Conservation (phyloP, 2,797 vertebrate genomes). For the Enteromius afrohamiltoni region DNA sequence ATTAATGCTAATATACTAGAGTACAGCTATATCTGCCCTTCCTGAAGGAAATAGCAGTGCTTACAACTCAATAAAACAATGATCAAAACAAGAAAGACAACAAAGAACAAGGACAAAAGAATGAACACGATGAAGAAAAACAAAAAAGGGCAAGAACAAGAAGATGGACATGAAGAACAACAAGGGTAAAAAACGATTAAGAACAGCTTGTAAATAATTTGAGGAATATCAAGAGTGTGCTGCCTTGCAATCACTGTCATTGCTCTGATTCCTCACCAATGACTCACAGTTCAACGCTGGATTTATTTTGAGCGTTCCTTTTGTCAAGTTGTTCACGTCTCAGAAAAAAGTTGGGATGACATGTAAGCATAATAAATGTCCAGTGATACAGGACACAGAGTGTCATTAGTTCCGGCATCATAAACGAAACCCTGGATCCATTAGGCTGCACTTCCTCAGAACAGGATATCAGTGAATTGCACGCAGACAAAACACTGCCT, state of each 20-base stretch:
- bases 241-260: not conserved
- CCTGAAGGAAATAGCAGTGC: not conserved
- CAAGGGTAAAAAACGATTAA: not conserved
- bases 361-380: slow-evolving; percentile 74
- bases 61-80: not conserved
- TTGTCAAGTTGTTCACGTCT: slow-evolving; percentile 2
- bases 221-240: not conserved
- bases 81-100: not conserved
- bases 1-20: not conserved
- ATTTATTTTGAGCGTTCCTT: slow-evolving; percentile 7
- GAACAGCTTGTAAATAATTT: not conserved
- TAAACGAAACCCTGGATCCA: slow-evolving; percentile 16
- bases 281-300: not conserved
- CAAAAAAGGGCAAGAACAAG: not conserved
- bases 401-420: slow-evolving; percentile 21
- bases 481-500: slow-evolving; percentile 18
- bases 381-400: slow-evolving; percentile 60
- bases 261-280: slow-evolving; percentile 1
- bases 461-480: slow-evolving; percentile 14
- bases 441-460: slow-evolving; percentile 16
- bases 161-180: not conserved
- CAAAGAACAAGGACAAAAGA: not conserved
- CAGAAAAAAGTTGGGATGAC: slow-evolving; percentile 49
- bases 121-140: not conserved
- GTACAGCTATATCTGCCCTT: not conserved